phyloP scores from a whole-genome alignment of 1,140 invertebrate species.

The Anoplophora glabripennis region DNA sequence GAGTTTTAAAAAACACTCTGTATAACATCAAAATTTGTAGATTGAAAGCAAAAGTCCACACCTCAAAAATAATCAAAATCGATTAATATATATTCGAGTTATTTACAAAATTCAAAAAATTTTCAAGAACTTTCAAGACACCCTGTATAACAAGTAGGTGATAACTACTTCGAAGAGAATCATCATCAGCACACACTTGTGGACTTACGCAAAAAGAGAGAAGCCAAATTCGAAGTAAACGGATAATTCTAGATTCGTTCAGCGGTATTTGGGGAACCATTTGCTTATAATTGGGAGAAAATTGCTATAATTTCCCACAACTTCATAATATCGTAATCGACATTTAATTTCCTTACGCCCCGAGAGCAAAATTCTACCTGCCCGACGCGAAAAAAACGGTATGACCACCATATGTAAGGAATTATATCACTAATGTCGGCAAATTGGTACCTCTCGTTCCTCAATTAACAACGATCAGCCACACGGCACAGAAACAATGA shows the following conservation, averaged over 20 bases:
- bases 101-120: no score
- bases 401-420: conserved; percentile 6
- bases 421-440: conserved; percentile 12
- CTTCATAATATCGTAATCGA: conserved; percentile 32
- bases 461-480: conserved; percentile 11
- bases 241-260: conserved; percentile 12
- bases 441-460: conserved; percentile 18
- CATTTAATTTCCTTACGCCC: conserved; percentile 28
- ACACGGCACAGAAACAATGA: conserved; percentile 4
- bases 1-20: no score
- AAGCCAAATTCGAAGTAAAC: no score
- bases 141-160: no score
- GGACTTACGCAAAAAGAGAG: no score
- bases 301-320: conserved; percentile 33
- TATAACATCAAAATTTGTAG: no score
- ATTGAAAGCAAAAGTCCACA: no score
- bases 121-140: no score
- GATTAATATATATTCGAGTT: no score
- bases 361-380: conserved; percentile 25
- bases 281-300: conserved; percentile 27
- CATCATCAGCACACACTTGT: no score
- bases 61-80: no score
- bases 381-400: conserved; percentile 4
- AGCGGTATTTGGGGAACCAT: conserved; percentile 6
- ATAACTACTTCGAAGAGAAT: no score